Evolutionary conservation across 2,113 vertebrate species (phyloP).

Genomic region (Neolamprologus hecqui): DNA sequence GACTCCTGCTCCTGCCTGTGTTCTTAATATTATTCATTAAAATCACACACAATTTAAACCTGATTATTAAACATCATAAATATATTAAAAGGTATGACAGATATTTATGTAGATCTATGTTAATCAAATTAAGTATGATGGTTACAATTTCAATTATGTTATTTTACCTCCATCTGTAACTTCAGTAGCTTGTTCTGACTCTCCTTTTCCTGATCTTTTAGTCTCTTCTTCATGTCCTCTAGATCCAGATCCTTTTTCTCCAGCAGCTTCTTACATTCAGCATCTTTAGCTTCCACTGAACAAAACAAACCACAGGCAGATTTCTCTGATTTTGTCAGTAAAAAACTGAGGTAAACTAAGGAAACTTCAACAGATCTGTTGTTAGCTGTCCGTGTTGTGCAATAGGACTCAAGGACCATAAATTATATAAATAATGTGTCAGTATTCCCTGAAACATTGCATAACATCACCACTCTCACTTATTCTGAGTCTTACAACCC

Average conservation of each 20-base stretch:
- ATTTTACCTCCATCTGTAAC: conserved; percentile 84
- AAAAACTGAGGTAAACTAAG: not conserved
- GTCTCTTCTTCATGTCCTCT: conserved; percentile 74
- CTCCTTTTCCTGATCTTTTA: conserved; percentile 82
- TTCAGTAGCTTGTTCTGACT: conserved; percentile 85
- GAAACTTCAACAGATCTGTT: not conserved
- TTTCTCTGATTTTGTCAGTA: not conserved
- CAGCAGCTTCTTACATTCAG: conserved; percentile 66
- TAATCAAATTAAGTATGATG: not conserved
- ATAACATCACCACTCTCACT: not conserved
- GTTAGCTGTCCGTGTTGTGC: not conserved
- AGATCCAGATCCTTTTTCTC: conserved; percentile 75
- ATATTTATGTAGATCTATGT: not conserved
- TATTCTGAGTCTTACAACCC: not conserved
- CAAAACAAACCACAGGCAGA: not conserved
- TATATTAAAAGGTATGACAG: not conserved
- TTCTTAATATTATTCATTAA: not conserved
- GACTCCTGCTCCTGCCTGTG: not conserved
- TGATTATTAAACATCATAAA: not conserved
- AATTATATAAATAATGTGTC: not conserved
- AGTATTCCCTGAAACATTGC: not conserved
- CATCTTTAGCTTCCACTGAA: conserved; percentile 77
- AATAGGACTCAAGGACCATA: not conserved
- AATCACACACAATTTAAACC: not conserved
- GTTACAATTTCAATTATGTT: not conserved